Evolutionary conservation across 2,797 vertebrate genomes (phyloP).

Genomic region (Hippoglossus hippoglossus): DNA sequence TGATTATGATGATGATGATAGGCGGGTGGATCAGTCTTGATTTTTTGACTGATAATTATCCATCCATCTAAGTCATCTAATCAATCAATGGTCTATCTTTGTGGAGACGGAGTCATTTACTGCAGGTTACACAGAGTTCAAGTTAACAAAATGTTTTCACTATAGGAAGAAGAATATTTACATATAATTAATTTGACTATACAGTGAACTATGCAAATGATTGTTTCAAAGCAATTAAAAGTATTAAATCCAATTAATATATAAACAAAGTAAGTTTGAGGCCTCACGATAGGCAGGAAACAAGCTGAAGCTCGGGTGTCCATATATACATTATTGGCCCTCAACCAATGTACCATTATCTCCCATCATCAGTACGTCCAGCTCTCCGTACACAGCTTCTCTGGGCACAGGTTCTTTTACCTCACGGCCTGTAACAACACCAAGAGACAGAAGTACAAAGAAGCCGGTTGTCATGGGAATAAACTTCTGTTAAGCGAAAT

Average conservation of each 20-base stretch:
- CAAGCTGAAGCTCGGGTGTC: too few species aligned
- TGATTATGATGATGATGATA: slow-evolving; percentile 38
- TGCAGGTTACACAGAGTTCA: slow-evolving; percentile 48
- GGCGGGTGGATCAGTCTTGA: slow-evolving; percentile 28
- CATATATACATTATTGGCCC: background rate
- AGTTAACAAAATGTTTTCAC: slow-evolving; percentile 7
- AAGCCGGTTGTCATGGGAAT: background rate
- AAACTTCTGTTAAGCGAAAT: slow-evolving; percentile 7
- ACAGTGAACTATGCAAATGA: too few species aligned
- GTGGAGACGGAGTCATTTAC: slow-evolving; percentile 18
- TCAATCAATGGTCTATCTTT: background rate
- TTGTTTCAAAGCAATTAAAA: too few species aligned
- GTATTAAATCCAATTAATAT: background rate
- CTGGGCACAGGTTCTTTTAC: background rate
- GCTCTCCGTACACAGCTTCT: background rate
- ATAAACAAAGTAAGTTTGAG: too few species aligned
- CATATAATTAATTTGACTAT: too few species aligned
- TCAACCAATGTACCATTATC: background rate
- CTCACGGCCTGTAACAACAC: slow-evolving; percentile 7
- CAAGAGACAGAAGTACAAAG: slow-evolving; percentile 4
- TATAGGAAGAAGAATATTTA: too few species aligned
- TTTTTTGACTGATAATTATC: slow-evolving; percentile 23
- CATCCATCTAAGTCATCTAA: background rate
- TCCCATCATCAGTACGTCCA: slow-evolving; percentile 5
- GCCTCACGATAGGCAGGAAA: too few species aligned